Evolutionary conservation across 2,888 invertebrate species (phyloP), one percentile per base, ranked within the genome.

Genomic region (Cryptus armator): DNA sequence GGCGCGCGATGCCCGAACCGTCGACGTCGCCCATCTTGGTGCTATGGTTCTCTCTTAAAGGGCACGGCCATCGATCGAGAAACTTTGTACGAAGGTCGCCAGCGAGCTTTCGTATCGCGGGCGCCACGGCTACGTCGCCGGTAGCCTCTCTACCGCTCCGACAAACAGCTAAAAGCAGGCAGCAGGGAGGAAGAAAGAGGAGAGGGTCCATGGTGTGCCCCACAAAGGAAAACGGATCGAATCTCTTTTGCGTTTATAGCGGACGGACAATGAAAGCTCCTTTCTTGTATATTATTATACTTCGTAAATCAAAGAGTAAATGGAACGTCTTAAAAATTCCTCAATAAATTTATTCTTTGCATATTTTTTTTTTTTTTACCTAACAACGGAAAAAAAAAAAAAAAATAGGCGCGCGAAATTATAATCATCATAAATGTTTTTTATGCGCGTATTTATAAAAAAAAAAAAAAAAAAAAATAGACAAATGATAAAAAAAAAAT

Each of bases 51-150:
- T 59, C 62, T 85, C 85, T 83, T 83, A 72, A 83, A 86, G 87
- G 82, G 83, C 85, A 83, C 85, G 87, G 82, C 85, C 82, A 88
- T 85, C 76, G 86, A 86, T 81, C 85, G 85, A 81, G 85, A 85
- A 85, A 85, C 81, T 82, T 81, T 85, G 81, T 75, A 75, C 78
- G 85, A 82, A 82, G 81, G 81, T 85, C 85, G 85, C 72, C 81
- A 32, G 64, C 67, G 74, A 67, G 68, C 44, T 68, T 68, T 80
- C 56, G 62, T 76, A 53, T 59, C 19, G 37, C 75, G 64, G 66
- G 68, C 76, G 67, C 67, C 84, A 67, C 53, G 66, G 59, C 56
- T 78, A 10, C 67, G 48, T 72, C 76, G 70, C 71, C 59, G 43
- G 43, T 56, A 56, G 56, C 51, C 37, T 37, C 37, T 43, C 56